Conservation (phyloP, 2,113 vertebrate species). For the Anser brachyrhynchus region DNA sequence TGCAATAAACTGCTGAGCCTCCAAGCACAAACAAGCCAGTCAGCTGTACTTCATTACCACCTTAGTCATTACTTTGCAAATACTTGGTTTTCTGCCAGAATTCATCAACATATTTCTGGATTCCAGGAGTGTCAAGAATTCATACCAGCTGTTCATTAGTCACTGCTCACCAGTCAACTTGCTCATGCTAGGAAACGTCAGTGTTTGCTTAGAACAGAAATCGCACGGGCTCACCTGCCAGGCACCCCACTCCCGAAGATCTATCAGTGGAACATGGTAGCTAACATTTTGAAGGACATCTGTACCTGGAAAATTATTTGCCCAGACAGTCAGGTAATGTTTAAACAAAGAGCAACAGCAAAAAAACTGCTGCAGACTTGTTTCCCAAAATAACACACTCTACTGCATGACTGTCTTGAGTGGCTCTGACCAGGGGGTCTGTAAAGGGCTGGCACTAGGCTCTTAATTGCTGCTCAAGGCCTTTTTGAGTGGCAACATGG, state of each 20-base stretch:
- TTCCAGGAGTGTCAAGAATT: conserved; percentile 62
- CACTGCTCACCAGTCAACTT: conserved; percentile 37
- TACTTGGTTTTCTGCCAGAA: conserved; percentile 55
- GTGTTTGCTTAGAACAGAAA: conserved; percentile 23
- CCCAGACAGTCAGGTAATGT: background rate
- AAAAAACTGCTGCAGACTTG: background rate
- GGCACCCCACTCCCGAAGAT: background rate
- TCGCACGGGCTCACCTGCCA: background rate
- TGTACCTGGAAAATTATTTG: background rate
- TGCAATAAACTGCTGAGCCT: background rate
- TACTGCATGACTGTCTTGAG: background rate
- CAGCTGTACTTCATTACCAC: conserved; percentile 53
- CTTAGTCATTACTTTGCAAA: conserved; percentile 58
- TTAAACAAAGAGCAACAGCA: background rate
- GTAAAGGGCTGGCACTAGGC: background rate
- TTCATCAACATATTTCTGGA: conserved; percentile 61
- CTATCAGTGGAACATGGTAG: background rate
- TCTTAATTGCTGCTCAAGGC: background rate
- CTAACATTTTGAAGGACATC: background rate
- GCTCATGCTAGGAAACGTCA: background rate
- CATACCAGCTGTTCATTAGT: conserved; percentile 67
- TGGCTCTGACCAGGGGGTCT: background rate
- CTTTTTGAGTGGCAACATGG: background rate
- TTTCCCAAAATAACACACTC: background rate
- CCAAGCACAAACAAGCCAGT: conserved; percentile 4